Evolutionary conservation across 2,797 vertebrate genomes (phyloP), one percentile per base, ranked within the genome.

Genomic region (Anguilla pacifica): DNA sequence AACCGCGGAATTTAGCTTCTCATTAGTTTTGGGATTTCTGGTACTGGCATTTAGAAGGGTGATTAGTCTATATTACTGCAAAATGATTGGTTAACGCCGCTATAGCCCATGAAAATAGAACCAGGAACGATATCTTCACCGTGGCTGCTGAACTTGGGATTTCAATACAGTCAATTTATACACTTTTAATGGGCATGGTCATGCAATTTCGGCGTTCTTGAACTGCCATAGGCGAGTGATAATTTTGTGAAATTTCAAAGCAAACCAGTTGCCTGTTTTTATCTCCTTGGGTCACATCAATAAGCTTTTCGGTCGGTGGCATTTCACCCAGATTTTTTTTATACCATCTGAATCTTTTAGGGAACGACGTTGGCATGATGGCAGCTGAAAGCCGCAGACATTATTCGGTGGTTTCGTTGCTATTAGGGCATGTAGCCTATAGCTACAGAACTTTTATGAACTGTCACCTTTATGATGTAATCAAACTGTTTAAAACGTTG

Each of bases 281-380:
- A 82, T 70, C 88, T 87, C 94, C 93, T 89, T 94, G 93, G 94
- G 93, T 94, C 95, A 94, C 83, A 43, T 84, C 85, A 72, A 83
- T 64, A 82, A 86, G 87, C 86, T 83, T 89, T 85, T 55, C 82
- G 88, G 88, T 87, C 81, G 28, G 85, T 89, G 25, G 91, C 89
- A 90, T 90, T 90, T 88, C 83, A 88, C 91, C 86, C 90, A 88
- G 87, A 82, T 39, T 87, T 90, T 90, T 92, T 92, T 91, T 91
- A 89, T 89, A 88, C 89, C 88, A 51, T 89, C 88, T 87, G 88
- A 91, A 90, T 90, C 59, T 85, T 87, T 87, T 84, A 46, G 84
- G 67, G 83, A 87, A 86, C 84, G 77, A 53, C 57, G 81, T 64
- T 87, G 89, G 88, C 81, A 28, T 72, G 46, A 67, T 85, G 74